Conservation (phyloP, 2,888 invertebrate species). For the Caenorhabditis plicata region DNA sequence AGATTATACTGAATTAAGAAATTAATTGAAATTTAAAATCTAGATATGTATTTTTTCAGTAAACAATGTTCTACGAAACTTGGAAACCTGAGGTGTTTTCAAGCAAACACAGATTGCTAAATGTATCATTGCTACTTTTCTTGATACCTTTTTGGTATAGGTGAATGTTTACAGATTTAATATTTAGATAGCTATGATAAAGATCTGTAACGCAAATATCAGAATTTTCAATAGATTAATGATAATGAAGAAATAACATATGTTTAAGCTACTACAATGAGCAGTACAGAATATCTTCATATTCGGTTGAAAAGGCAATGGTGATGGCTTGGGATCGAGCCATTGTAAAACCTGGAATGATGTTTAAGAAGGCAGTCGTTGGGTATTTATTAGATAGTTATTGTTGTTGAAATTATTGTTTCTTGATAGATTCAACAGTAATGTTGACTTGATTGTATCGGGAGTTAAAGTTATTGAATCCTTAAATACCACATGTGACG, state of each 20-base stretch:
- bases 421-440: constrained; percentile 66
- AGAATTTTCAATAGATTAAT: too few species aligned
- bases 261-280: constrained; percentile 56
- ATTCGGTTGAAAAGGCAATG: constrained; percentile 56
- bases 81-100: constrained; percentile 27
- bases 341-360: constrained; percentile 56
- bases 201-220: too few species aligned
- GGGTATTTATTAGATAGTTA: constrained; percentile 37
- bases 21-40: neutral
- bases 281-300: constrained; percentile 52
- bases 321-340: constrained; percentile 59
- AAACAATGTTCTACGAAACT: neutral
- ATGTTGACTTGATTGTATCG: constrained; percentile 68
- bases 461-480: constrained; percentile 66
- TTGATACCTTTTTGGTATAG: constrained; percentile 43
- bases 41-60: neutral
- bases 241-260: neutral
- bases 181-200: too few species aligned
- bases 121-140: constrained; percentile 36
- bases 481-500: constrained; percentile 62
- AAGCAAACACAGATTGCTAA: constrained; percentile 32
- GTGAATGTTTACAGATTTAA: constrained; percentile 10
- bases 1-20: neutral
- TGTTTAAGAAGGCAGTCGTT: constrained; percentile 60
- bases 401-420: neutral